These are phyloP conservation scores for Chloroclysta siterata DNA, from an alignment of 2,888 invertebrate species.

Conservation along the genomic window DNA sequence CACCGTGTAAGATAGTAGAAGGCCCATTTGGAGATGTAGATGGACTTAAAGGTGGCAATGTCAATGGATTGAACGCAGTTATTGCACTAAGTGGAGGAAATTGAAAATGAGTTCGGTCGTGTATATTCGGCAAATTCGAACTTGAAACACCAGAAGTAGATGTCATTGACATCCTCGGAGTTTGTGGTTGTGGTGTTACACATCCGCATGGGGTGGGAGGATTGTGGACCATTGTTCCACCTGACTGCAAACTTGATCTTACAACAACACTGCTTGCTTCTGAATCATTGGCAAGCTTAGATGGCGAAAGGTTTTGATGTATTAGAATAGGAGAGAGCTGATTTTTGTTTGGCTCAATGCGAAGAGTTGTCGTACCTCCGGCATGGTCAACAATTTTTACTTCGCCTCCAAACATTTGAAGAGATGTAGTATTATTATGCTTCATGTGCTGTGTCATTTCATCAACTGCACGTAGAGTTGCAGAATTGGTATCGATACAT, in stretches of 20 bases:
- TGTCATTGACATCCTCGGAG: conserved; percentile 84
- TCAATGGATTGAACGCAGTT: conserved; percentile 89
- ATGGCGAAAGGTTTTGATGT: conserved; percentile 78
- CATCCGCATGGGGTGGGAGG: conserved; percentile 81
- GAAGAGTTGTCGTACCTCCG: conserved; percentile 88
- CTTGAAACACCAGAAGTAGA: conserved; percentile 82
- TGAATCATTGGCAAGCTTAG: conserved; percentile 68
- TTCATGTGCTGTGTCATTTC: conserved; percentile 85
- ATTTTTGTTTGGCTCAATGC: conserved; percentile 87
- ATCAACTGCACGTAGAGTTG: conserved; percentile 82
- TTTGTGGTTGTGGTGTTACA: conserved; percentile 75
- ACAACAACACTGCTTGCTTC: conserved; percentile 90
- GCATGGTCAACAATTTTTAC: conserved; percentile 89
- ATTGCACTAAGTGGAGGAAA: conserved; percentile 89
- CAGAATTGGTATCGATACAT: conserved; percentile 76
- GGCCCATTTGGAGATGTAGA: conserved; percentile 83
- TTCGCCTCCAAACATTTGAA: conserved; percentile 91
- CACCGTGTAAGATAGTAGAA: conserved; percentile 87
- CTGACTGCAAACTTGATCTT: conserved; percentile 92
- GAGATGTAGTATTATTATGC: conserved; percentile 76
- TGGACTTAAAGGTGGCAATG: conserved; percentile 84
- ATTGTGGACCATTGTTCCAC: conserved; percentile 90
- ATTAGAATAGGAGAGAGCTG: conserved; percentile 84
- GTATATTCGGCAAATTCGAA: conserved; percentile 82
- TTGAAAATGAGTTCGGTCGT: conserved; percentile 84